Percentiles rank a stretch among this genome's conserved stretches.
These are phyloP conservation scores for Chelonia mydas DNA, from an alignment of 2,797 vertebrate genomes.

Conservation along the genomic window DNA sequence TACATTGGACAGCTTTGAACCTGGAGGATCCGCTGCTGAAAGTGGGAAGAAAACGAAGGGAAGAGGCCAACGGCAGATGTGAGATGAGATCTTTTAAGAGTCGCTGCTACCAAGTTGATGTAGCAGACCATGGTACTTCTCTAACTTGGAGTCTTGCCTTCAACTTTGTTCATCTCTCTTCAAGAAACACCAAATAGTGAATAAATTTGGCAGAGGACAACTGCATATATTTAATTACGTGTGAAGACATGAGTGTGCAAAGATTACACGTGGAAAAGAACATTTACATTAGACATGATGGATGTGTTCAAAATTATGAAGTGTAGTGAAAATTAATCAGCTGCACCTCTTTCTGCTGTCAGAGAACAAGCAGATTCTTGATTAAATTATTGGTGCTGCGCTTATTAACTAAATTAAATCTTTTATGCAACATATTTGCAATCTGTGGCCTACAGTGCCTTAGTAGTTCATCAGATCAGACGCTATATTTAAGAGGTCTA, in stretches of 20 bases:
- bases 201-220: not conserved
- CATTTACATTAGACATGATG: not conserved
- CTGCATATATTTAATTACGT: not conserved
- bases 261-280: not conserved
- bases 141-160: not conserved
- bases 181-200: accelerated
- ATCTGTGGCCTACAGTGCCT: not conserved
- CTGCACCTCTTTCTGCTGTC: not conserved
- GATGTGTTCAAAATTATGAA: not conserved
- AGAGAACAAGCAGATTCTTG: not conserved
- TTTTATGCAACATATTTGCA: accelerated
- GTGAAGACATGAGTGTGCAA: not conserved
- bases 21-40: not conserved
- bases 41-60: not conserved
- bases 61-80: not conserved
- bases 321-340: not conserved
- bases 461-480: not conserved
- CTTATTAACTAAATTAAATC: not conserved
- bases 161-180: not conserved
- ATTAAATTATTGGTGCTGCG: not conserved
- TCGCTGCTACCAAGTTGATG: not conserved
- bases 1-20: not conserved
- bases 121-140: not conserved
- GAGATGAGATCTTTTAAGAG: not conserved
- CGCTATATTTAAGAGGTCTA: not conserved